These are phyloP conservation scores for Lichenostomus cassidix DNA, from an alignment of 2,113 vertebrate genomes.

Conservation along the genomic window DNA sequence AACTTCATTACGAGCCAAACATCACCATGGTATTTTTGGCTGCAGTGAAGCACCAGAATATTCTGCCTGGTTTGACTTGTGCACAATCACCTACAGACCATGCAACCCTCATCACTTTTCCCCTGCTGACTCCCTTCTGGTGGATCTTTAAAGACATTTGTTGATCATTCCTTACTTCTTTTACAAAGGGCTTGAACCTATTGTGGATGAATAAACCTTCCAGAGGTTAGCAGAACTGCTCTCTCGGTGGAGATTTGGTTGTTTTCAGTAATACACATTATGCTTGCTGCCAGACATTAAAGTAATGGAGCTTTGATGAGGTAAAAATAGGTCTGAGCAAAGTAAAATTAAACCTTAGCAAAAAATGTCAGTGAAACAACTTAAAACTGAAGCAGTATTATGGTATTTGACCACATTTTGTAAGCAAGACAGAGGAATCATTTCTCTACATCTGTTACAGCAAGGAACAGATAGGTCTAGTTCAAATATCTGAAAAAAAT, in stretches of 20 bases:
- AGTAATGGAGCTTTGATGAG: neutral
- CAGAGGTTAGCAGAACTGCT: slow-evolving; percentile 30
- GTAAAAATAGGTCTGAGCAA: neutral
- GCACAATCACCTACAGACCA: slow-evolving; percentile 59
- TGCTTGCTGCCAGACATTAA: neutral
- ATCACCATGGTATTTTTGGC: slow-evolving; percentile 46
- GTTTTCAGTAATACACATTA: slow-evolving; percentile 47
- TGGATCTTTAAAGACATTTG: slow-evolving; percentile 57
- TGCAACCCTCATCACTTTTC: slow-evolving; percentile 56
- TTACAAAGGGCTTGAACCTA: slow-evolving; percentile 46
- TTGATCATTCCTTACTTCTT: slow-evolving; percentile 64
- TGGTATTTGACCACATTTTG: neutral
- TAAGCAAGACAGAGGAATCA: neutral
- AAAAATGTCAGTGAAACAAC: neutral
- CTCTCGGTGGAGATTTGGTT: slow-evolving; percentile 3
- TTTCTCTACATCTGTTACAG: neutral
- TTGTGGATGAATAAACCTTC: slow-evolving; percentile 51
- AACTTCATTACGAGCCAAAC: slow-evolving; percentile 34
- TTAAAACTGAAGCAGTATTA: neutral
- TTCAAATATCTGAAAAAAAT: neutral
- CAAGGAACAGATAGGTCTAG: neutral
- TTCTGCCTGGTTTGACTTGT: slow-evolving; percentile 13
- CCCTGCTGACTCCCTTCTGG: slow-evolving; percentile 57
- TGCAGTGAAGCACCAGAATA: slow-evolving; percentile 23
- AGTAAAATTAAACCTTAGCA: neutral